Percentiles rank a stretch among this genome's conserved stretches.
phyloP scores from a whole-genome alignment of 2,888 invertebrate genomes.

The Polydesmus complanatus region DNA sequence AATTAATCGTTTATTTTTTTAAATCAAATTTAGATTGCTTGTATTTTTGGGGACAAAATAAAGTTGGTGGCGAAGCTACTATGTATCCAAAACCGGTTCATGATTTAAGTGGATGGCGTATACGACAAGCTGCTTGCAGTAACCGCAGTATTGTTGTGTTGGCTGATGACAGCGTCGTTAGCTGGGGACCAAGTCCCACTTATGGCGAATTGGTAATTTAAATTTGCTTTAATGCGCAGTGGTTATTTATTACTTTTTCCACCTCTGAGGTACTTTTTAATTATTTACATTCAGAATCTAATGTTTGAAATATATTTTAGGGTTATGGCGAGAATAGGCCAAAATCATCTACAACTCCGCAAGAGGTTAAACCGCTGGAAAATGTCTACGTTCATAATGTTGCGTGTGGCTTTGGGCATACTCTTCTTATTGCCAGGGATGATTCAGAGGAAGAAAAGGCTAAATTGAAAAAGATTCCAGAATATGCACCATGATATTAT shows the following conservation, averaged over 20 bases:
- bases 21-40: slow-evolving; percentile 48
- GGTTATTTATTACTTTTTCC: too few species aligned
- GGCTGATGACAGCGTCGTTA: slow-evolving; percentile 78
- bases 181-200: slow-evolving; percentile 88
- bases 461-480: slow-evolving; percentile 45
- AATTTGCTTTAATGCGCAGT: too few species aligned
- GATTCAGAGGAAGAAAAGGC: slow-evolving; percentile 49
- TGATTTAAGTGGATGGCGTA: slow-evolving; percentile 85
- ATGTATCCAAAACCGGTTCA: slow-evolving; percentile 94
- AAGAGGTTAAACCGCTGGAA: slow-evolving; percentile 57
- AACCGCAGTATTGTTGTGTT: slow-evolving; percentile 65
- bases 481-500: slow-evolving; percentile 33
- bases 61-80: slow-evolving; percentile 84
- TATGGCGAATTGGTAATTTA: slow-evolving; percentile 68
- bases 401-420: slow-evolving; percentile 73
- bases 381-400: slow-evolving; percentile 62
- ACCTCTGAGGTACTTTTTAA: not conserved
- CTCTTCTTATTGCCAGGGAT: slow-evolving; percentile 52
- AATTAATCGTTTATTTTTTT: too few species aligned
- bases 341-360: slow-evolving; percentile 72
- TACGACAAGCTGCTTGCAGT: slow-evolving; percentile 66
- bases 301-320: too few species aligned
- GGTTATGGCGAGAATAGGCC: slow-evolving; percentile 70
- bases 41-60: slow-evolving; percentile 80
- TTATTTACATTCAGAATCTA: not conserved